Conservation (phyloP, 2,888 invertebrate species). For the Dastarcus helophoroides region DNA sequence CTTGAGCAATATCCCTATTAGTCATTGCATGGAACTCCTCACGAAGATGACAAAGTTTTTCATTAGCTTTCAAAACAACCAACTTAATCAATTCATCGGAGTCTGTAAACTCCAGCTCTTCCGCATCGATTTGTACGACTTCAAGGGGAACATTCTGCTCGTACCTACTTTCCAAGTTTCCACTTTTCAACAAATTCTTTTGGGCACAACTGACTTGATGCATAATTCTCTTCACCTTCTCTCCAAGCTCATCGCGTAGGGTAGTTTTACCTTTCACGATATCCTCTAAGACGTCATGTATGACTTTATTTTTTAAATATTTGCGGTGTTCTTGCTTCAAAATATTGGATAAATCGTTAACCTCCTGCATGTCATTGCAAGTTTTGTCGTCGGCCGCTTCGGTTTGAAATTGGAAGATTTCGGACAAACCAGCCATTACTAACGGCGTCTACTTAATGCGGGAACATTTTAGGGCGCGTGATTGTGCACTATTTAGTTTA, state of each 20-base stretch:
- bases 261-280: slow-evolving; percentile 16
- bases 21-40: slow-evolving; percentile 7
- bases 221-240: slow-evolving; percentile 23
- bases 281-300: slow-evolving; percentile 23
- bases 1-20: slow-evolving; percentile 4
- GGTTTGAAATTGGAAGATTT: slow-evolving; percentile 4
- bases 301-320: slow-evolving; percentile 22
- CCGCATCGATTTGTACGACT: slow-evolving; percentile 9
- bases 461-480: too few species aligned
- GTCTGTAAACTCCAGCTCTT: slow-evolving; percentile 7
- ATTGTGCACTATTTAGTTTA: too few species aligned
- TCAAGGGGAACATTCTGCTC: slow-evolving; percentile 10
- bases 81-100: slow-evolving; percentile 4
- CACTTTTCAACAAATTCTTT: slow-evolving; percentile 20
- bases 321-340: slow-evolving; percentile 23
- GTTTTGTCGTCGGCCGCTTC: slow-evolving; percentile 2
- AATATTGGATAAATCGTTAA: slow-evolving; percentile 22
- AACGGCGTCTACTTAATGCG: too few species aligned
- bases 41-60: slow-evolving; percentile 3
- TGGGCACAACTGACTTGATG: slow-evolving; percentile 17
- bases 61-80: slow-evolving; percentile 4
- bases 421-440: slow-evolving; percentile 10
- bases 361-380: slow-evolving; percentile 20
- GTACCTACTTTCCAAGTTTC: slow-evolving; percentile 20
- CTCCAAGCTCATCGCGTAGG: slow-evolving; percentile 18